phyloP scores from a whole-genome alignment of 2,888 invertebrate species.

The Agrilus mali region DNA sequence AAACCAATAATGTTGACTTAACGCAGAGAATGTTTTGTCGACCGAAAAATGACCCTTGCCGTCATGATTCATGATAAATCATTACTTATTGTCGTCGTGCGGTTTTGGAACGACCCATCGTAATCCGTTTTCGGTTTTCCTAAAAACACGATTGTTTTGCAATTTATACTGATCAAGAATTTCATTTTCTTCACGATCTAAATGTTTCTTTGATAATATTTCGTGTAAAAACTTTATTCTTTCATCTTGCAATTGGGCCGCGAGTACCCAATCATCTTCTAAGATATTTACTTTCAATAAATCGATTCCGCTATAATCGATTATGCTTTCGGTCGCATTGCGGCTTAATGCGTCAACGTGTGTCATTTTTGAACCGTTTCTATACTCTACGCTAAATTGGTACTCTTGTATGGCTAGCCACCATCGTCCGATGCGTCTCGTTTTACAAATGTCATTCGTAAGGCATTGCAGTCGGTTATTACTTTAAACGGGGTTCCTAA shows the following conservation, averaged over 20 bases:
- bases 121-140: slow-evolving; percentile 5
- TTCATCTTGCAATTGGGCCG: slow-evolving; percentile 14
- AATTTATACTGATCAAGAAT: slow-evolving; percentile 4
- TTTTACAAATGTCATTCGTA: slow-evolving; percentile 14
- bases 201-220: slow-evolving; percentile 4
- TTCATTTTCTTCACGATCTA: background rate
- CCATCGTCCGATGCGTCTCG: slow-evolving; percentile 21
- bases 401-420: slow-evolving; percentile 21
- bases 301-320: background rate
- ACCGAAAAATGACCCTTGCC: slow-evolving; percentile 20
- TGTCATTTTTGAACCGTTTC: slow-evolving; percentile 18
- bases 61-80: slow-evolving; percentile 23
- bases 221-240: slow-evolving; percentile 3
- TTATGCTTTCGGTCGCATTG: slow-evolving; percentile 6
- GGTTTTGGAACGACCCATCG: slow-evolving; percentile 23
- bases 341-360: slow-evolving; percentile 21
- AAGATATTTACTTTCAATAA: slow-evolving; percentile 3
- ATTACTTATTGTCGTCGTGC: slow-evolving; percentile 12
- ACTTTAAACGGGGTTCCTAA: too few relatives aligned
- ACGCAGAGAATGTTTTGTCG: slow-evolving; percentile 15
- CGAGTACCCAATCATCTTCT: slow-evolving; percentile 13
- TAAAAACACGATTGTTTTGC: slow-evolving; percentile 4
- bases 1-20: slow-evolving; percentile 20
- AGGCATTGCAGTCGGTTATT: slow-evolving; percentile 16
- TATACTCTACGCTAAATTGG: slow-evolving; percentile 18